Percentiles rank a stretch among this genome's conserved stretches.
Conservation (phyloP, 2,888 invertebrate species). For the Drosophila kuntzei region DNA sequence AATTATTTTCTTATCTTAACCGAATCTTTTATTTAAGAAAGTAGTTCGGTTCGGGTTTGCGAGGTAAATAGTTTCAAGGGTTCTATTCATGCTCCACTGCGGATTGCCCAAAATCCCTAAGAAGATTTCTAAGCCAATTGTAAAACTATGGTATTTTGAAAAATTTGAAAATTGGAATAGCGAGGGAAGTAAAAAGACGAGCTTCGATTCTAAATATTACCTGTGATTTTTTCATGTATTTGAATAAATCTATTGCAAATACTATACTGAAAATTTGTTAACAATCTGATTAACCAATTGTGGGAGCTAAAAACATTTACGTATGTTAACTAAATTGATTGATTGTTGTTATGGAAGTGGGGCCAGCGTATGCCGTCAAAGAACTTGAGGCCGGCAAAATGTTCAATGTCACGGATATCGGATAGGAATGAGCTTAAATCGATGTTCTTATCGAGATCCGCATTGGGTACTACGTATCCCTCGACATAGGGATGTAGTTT, state of each 20-base stretch:
- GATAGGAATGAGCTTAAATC: constrained; percentile 92
- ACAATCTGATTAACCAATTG: not conserved
- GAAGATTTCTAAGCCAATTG: too few species aligned
- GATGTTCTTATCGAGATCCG: constrained; percentile 90
- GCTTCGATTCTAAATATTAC: too few species aligned
- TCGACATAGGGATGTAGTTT: constrained; percentile 91
- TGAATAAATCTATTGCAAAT: not conserved
- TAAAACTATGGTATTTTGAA: too few species aligned
- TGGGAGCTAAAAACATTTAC: not conserved
- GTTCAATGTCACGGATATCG: constrained; percentile 94
- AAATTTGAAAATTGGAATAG: too few species aligned
- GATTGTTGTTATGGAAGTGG: constrained; percentile 31
- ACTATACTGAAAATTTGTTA: constrained; percentile 8
- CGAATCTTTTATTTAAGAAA: too few species aligned
- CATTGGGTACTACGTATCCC: constrained; percentile 96
- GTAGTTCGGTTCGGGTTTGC: too few species aligned
- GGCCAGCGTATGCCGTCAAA: constrained; percentile 92
- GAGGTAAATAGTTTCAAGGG: too few species aligned
- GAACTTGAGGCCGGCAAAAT: constrained; percentile 95
- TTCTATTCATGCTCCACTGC: too few species aligned
- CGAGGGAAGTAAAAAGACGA: too few species aligned
- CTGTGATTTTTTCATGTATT: not conserved
- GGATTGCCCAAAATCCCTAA: too few species aligned
- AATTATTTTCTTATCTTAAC: too few species aligned
- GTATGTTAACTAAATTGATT: not conserved